Evolutionary conservation across 2,888 invertebrate genomes (phyloP), one percentile per base, ranked within the genome.

Genomic region (Caprella mutica): DNA sequence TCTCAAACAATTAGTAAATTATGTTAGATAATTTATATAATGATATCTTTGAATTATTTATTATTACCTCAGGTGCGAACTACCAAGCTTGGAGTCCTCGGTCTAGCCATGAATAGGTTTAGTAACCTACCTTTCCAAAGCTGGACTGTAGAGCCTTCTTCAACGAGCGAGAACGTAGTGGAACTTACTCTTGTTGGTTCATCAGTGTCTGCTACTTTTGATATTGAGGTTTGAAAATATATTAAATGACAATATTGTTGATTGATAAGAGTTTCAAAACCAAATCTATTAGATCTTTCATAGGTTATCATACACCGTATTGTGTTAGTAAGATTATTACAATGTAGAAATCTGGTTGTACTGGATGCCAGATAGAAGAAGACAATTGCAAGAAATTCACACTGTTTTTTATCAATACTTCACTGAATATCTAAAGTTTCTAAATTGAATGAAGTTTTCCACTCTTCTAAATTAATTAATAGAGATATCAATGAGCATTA

Each of bases 41-140:
- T 12, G n/a, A 8, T 40, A 40, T 40, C 5, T 35, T 19, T 51
- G 8, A 35, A n/a, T 51, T 5, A 5, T 9, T 46, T n/a, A 19
- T 4, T 42, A 12, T 38, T n/a, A 5, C 26, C 24, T 42, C 82
- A 84, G 65, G 88, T 89, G 68, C 76, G 86, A 52, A 83, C 83
- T 0, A 85, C 85, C 0, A 78, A 80, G 54, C 76, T 85, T 65
- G 80, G 81, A 70, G 80, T 81, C 0, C 82, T 84, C 61, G 88
- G 84, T 0, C 77, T 90, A 60, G 87, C 85, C 0, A 76, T 81
- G 0, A 78, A 82, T 58, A 79, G 81, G 52, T 88, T 85, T 71
- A 79, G 82, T 56, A 89, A 89, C 71, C 74, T 89, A 69, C 90
- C 90, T 0, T 89, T 81, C 70, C 90, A 90, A 71, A 83, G 83